Evolutionary conservation across 2,113 vertebrate genomes (phyloP), one percentile per base, ranked within the genome.

Genomic region (Takifugu bimaculatus): DNA sequence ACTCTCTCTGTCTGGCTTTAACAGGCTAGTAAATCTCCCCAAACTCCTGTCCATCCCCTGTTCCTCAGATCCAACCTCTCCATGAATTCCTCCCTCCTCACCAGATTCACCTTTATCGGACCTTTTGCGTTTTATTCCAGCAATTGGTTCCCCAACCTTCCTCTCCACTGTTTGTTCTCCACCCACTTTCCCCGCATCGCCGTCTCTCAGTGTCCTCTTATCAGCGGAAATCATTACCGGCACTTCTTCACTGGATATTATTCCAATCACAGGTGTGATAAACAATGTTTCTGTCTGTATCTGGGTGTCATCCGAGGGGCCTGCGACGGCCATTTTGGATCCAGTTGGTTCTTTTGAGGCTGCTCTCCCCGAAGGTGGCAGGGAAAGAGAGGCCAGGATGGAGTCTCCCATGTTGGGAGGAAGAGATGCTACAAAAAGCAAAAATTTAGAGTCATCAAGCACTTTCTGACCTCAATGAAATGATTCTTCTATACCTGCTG

Each of bases 371-470:
- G 90, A 91, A 1, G 58, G 89, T 0, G 82, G 85, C 11, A 90
- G 77, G 57, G 90, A 91, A 1, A 91, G 85, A 1, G 89, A 90
- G 6, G 79, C 48, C 56, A 91, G 78, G 70, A 91, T 87, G 59
- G 80, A 81, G 68, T 92, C 89, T 14, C 89, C 88, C 78, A 77
- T 81, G 63, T 85, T 85, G 0, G 83, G 83, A 13, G 87, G 86
- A 13, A 91, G 72, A 50, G 83, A 84, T 1, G 75, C 90, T 91
- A 68, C 28, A 15, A 74, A 72, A 20, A 42, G 48, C 45, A 58
- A 57, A 15, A 4, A 11, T 0, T 14, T 10, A 43, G 3, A 0
- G 47, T 26, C 15, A 15, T 13, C 35, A 39, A 39, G 35, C 35
- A 39, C 35, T 39, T 39, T 20, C 20, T 20, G 20, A 20, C 35